Conservation (phyloP, 35 echinoderm and acorn worm species). For the Lytechinus variegatus region DNA sequence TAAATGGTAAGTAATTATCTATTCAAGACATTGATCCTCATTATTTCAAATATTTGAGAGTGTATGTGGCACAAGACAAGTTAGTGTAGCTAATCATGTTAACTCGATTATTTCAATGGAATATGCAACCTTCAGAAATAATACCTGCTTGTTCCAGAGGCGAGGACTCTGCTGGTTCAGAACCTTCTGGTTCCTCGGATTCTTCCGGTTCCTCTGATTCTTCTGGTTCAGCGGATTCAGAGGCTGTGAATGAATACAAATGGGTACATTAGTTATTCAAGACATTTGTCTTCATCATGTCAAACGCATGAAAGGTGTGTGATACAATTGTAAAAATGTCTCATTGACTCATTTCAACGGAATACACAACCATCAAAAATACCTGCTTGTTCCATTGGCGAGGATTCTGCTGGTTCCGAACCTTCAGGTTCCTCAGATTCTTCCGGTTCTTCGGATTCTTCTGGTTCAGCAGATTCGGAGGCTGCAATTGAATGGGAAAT, state of each 20-base stretch:
- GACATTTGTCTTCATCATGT: no score
- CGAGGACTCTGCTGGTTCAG: constrained; percentile 27
- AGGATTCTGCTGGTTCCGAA: constrained; percentile 18
- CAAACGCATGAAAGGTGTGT: no score
- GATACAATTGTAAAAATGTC: no score
- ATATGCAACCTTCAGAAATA: no score
- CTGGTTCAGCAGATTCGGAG: background rate
- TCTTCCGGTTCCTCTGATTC: constrained; percentile 17
- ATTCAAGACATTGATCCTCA: no score
- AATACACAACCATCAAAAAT: background rate
- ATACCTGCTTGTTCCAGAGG: background rate
- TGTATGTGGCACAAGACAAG: no score
- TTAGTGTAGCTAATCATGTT: no score
- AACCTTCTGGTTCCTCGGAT: constrained; percentile 38
- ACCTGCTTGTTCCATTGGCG: background rate
- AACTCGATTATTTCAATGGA: no score
- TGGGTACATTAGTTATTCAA: background rate
- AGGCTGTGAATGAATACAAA: background rate
- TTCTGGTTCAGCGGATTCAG: background rate
- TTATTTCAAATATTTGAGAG: no score
- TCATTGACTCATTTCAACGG: no score
- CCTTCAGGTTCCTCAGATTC: constrained; percentile 23
- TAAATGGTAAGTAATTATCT: background rate
- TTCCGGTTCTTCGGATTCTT: constrained; percentile 29
- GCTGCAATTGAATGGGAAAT: background rate